Base-by-base conservation (phyloP, 2,888 invertebrate genomes). In the Saturnia japonica region DNA sequence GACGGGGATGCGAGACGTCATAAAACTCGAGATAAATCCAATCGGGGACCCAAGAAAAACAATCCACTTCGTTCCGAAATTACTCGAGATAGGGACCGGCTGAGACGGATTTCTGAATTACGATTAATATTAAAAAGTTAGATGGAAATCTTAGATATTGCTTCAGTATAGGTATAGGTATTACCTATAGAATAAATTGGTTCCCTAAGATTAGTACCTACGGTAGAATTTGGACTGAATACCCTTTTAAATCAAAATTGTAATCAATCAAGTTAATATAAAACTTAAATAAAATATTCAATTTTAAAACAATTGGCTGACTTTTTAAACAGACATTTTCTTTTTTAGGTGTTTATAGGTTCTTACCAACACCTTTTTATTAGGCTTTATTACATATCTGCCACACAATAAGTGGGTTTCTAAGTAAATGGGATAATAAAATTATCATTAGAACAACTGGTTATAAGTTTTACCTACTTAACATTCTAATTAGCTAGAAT, bases 21-120 rank as follows among this genome's bases (percentile, higher is more conserved):
- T 93, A 93, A 93, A 93, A 91, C 88, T 88, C 82, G 85, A 92
- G 92, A 92, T 92, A 91, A 90, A 90, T 91, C 92, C 90, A 89
- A 91, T 92, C 91, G 89, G 86, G 84, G 85, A 86, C 88, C 85
- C 84, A 85, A 89, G 89, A 87, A 91, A 91, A 92, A 93, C 93
- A 93, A 93, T 91, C 90, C 88, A 88, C 90, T 91, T 86, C 84
- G 84, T 78, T 81, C 79, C 80, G 85, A 84, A 86, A 89, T 89
- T 87, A 88, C 87, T 84, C 74, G 71, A 78, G 84, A 83, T 84
- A 79, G 78, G 78, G 80, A 78, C 79, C 77, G 77, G 72, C 74
- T 79, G 76, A 76, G 74, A 76, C 75, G 73, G 77, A 79, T 79
- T 77, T 77, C 77, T 77, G 80, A 79, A 81, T 81, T 80, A 79